Conservation (phyloP, 2,888 invertebrate species). For the Colletes collaris region DNA sequence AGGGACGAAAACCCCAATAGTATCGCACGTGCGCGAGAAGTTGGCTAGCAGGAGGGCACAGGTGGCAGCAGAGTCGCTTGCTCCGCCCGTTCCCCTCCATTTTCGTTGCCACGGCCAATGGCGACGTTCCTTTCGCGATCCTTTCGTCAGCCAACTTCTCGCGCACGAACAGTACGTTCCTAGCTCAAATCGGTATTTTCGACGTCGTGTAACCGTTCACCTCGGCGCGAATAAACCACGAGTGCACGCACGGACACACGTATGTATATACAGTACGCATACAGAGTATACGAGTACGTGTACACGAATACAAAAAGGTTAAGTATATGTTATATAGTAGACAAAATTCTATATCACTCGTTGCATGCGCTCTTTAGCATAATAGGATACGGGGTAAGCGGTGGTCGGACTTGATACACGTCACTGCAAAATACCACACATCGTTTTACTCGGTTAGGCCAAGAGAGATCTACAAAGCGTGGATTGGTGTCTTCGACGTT, state of each 20-base stretch:
- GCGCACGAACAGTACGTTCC: too few relatives aligned
- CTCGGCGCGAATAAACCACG: not conserved
- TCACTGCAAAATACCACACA: constrained; percentile 62
- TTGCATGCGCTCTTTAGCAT: constrained; percentile 75
- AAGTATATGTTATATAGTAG: constrained; percentile 55
- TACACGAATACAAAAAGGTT: constrained; percentile 40
- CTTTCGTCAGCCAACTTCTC: too few relatives aligned
- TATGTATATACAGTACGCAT: constrained; percentile 46
- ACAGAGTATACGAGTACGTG: constrained; percentile 38
- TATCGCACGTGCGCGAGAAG: too few relatives aligned
- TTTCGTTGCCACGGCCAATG: too few relatives aligned
- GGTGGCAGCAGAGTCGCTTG: too few relatives aligned
- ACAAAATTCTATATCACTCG: constrained; percentile 71
- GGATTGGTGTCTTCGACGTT: constrained; percentile 49
- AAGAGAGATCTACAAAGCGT: constrained; percentile 65
- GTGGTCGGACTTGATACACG: constrained; percentile 56
- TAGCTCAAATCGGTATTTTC: too few relatives aligned
- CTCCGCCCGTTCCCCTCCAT: too few relatives aligned
- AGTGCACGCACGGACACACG: not conserved
- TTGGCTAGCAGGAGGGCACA: too few relatives aligned
- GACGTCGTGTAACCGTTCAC: too few relatives aligned
- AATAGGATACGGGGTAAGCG: constrained; percentile 65
- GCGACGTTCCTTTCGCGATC: too few relatives aligned
- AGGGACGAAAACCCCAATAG: too few relatives aligned
- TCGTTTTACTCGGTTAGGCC: constrained; percentile 57